Percentiles rank a stretch among this genome's conserved stretches.
These are phyloP conservation scores for Pyrgilauda ruficollis DNA, from an alignment of 2,113 vertebrate species.

Conservation along the genomic window DNA sequence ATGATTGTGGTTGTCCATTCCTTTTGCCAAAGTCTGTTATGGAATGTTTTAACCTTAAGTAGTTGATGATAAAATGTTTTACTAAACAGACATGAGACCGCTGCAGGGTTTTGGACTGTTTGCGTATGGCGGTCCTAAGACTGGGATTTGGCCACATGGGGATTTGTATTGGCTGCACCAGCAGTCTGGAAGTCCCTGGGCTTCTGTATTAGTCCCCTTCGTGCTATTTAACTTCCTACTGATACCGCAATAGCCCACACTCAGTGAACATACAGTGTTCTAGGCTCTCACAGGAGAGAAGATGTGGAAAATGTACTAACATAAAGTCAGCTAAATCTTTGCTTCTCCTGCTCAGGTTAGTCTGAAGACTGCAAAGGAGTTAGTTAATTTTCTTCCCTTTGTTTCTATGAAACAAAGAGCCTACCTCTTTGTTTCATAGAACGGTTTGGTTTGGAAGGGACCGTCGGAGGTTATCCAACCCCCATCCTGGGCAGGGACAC, in stretches of 20 bases:
- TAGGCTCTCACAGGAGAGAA: background rate
- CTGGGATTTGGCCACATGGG: background rate
- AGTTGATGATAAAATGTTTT: background rate
- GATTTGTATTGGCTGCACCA: background rate
- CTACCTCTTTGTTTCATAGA: background rate
- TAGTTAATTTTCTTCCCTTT: background rate
- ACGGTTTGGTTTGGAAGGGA: background rate
- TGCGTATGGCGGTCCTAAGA: background rate
- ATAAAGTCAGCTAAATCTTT: background rate
- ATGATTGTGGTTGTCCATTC: background rate
- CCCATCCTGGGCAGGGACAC: rapidly evolving
- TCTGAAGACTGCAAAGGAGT: background rate
- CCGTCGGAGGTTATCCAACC: background rate
- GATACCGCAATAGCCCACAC: background rate
- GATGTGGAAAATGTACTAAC: background rate
- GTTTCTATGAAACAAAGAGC: no score
- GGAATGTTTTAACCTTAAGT: background rate
- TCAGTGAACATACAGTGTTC: rapidly evolving
- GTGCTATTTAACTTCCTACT: background rate
- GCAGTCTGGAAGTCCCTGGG: background rate
- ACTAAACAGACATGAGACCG: background rate
- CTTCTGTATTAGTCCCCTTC: background rate
- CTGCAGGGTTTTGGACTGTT: background rate
- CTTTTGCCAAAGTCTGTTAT: background rate
- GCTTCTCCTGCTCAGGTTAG: background rate